Evolutionary conservation across 2,888 invertebrate species (phyloP), one percentile per base, ranked within the genome.

Genomic region (Morpho deidamia): DNA sequence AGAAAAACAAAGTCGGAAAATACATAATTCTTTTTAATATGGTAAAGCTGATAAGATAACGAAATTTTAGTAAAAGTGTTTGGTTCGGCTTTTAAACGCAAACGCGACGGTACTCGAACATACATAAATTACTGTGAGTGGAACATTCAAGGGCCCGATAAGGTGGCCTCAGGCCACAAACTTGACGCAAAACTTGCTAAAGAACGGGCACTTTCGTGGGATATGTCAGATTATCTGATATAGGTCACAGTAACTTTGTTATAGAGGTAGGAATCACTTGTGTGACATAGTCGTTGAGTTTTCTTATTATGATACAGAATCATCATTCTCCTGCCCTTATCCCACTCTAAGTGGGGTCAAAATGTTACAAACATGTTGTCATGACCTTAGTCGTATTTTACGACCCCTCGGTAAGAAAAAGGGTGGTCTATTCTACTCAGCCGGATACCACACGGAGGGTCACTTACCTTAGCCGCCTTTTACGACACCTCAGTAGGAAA

Each of bases 41-140:
- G 52, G 39, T 41, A 44, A 46, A 45, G 48, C 33, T 55, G 61
- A 60, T 62, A 63, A 63, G 62, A 63, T 59, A 62, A 59, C 51
- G 56, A 40, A 43, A 57, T 61, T 61, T 58, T 58, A 48, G 49
- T 58, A 51, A 60, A 57, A 65, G 57, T 48, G 34, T 46, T 59
- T 55, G 50, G 54, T 56, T 32, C 43, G 49, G 53, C 41, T 55
- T 55, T 52, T 47, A 48, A 59, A 60, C 55, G 56, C 47, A 44
- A 47, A 55, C 39, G 45, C 51, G 60, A 58, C 58, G 53, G 69
- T 69, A 68, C 69, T 71, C 69, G 63, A 59, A 63, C 55, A 63
- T 67, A 78, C 81, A 84, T 85, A 86, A 84, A 86, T 84, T 79
- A 83, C 78, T 73, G 74, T 73, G 77, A 85, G 78, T 82, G 81